Percentiles rank a stretch among this genome's conserved stretches.
These are phyloP conservation scores for Lates japonicus DNA, from an alignment of 2,797 vertebrate genomes.

Conservation along the genomic window DNA sequence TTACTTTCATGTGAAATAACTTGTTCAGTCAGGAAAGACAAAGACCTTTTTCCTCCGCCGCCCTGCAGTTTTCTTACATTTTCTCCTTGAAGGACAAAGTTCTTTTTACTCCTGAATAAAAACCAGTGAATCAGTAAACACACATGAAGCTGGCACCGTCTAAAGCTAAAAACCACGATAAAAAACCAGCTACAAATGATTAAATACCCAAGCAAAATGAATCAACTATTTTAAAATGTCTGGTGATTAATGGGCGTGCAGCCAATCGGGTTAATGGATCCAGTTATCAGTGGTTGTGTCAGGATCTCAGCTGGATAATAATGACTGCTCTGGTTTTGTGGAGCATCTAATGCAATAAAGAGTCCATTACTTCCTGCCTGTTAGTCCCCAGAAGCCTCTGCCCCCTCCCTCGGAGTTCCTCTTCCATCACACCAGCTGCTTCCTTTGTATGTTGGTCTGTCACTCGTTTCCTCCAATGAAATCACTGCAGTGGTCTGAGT, in stretches of 20 bases:
- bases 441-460: background rate
- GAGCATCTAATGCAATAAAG: slow-evolving; percentile 82
- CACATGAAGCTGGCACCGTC: background rate
- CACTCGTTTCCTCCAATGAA: background rate
- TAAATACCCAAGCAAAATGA: background rate
- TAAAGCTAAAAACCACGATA: background rate
- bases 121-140: no score
- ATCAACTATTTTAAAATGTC: background rate
- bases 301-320: slow-evolving; percentile 69
- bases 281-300: slow-evolving; percentile 62
- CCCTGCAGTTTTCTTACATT: background rate
- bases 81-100: background rate
- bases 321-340: slow-evolving; percentile 70
- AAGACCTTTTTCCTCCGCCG: background rate
- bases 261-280: slow-evolving; percentile 63
- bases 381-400: slow-evolving; percentile 37
- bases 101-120: background rate
- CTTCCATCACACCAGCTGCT: slow-evolving; percentile 15
- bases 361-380: slow-evolving; percentile 76
- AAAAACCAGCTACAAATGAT: background rate
- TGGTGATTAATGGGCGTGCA: slow-evolving; percentile 43
- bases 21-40: background rate
- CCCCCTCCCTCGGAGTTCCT: background rate
- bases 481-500: background rate
- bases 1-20: background rate